Percentiles rank a stretch among this genome's conserved stretches.
Evolutionary conservation across 2,888 invertebrate genomes (phyloP).

Genomic region (Dorcus parallelipipedus): DNA sequence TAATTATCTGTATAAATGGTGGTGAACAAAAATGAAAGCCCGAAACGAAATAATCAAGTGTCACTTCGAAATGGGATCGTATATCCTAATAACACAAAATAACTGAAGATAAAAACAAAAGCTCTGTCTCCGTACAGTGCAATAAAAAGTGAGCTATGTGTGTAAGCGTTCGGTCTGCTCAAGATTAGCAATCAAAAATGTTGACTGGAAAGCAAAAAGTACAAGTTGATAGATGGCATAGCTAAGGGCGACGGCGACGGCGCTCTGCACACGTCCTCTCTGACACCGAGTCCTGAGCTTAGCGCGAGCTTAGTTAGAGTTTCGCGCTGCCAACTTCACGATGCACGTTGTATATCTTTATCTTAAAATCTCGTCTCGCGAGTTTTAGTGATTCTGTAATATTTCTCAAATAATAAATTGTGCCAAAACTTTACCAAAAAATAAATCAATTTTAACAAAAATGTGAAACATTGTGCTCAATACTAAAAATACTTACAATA

Average conservation of each 20-base stretch:
- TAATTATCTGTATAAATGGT: too few species aligned
- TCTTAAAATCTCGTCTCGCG: neutral
- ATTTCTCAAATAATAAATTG: too few species aligned
- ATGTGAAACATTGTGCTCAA: too few species aligned
- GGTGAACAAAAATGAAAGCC: too few species aligned
- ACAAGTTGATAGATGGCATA: constrained; percentile 40
- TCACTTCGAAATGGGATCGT: too few species aligned
- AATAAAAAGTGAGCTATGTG: constrained; percentile 14
- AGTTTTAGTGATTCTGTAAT: neutral
- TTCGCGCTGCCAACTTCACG: constrained; percentile 20
- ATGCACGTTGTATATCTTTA: neutral
- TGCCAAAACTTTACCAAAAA: too few species aligned
- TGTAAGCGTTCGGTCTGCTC: constrained; percentile 29
- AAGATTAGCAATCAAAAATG: constrained; percentile 43
- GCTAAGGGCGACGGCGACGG: constrained; percentile 39
- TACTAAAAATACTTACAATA: too few species aligned
- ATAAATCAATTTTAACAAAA: too few species aligned
- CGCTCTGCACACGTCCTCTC: constrained; percentile 31
- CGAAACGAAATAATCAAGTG: too few species aligned
- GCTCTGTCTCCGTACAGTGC: constrained; percentile 2
- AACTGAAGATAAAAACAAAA: neutral
- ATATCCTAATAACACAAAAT: neutral
- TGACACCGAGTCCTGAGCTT: constrained; percentile 29
- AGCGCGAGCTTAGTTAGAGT: constrained; percentile 32
- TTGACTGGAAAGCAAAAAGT: constrained; percentile 42